Evolutionary conservation across 2,113 vertebrate genomes (phyloP), one percentile per base, ranked within the genome.

Genomic region (Chionis minor): DNA sequence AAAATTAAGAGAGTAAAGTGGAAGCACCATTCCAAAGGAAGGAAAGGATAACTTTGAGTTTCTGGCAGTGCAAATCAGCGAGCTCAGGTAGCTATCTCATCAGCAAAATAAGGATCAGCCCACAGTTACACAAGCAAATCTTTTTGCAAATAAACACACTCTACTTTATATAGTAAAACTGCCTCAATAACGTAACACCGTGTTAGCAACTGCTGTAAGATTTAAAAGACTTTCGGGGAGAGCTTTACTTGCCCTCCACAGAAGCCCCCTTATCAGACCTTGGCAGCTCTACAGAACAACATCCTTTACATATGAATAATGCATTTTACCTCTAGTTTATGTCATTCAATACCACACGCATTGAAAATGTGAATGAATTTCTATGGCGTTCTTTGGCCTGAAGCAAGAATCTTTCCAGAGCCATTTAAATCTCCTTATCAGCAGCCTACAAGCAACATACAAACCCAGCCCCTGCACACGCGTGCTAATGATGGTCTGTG

Each of bases 381-480:
- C 95, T 93, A 95, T 38, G 86, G 96, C 74, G 8, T 91, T 95
- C 95, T 96, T 88, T 87, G 62, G 92, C 95, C 93, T 19, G 20
- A 27, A 97, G 97, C 94, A 98, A 97, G 96, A 97, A 92, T 96
- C 94, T 94, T 98, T 92, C 92, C 95, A 90, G 30, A 97, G 94
- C 88, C 90, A 96, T 97, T 98, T 97, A 96, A 96, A 98, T 97
- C 94, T 97, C 96, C 97, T 98, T 98, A 98, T 98, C 98, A 97
- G 96, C 79, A 67, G 88, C 94, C 94, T 83, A 90, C 96, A 97
- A 98, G 94, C 95, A 95, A 95, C 73, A 90, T 54, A 89, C 83
- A 96, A 95, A 45, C 66, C 24, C 18, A 93, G 93, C 62, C 84
- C 92, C 91, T 30, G 65, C 92, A 88, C 78, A 59, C 47, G 26